Evolutionary conservation across 2,113 vertebrate species (phyloP).

Genomic region (Parotia lawesii): DNA sequence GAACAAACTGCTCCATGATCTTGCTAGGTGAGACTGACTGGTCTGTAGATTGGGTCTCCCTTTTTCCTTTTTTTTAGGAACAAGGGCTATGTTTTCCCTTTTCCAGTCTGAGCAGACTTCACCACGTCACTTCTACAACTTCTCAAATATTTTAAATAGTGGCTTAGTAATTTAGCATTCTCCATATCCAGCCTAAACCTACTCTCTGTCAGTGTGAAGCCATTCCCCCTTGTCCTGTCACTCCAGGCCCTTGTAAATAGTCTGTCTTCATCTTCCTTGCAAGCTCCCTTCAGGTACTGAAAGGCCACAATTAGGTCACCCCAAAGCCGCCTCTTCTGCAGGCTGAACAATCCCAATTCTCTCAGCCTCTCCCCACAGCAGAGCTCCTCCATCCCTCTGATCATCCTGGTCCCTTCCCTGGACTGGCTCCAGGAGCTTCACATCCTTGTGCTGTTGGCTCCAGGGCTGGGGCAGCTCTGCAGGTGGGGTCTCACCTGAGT

Average conservation of each 20-base stretch:
- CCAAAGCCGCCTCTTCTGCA: neutral
- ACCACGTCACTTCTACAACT: neutral
- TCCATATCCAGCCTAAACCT: neutral
- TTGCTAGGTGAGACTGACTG: neutral
- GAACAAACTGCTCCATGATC: neutral
- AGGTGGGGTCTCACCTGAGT: neutral
- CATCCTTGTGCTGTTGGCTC: neutral
- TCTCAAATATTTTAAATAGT: neutral
- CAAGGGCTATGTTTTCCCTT: neutral
- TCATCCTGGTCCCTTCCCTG: accelerated
- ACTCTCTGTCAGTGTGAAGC: neutral
- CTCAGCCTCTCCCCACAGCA: too few relatives aligned
- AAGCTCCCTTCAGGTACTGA: neutral
- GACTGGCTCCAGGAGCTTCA: accelerated
- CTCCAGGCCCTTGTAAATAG: neutral
- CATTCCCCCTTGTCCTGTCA: neutral
- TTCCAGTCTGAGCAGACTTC: neutral
- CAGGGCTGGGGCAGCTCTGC: neutral
- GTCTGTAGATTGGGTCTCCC: neutral
- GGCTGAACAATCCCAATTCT: neutral
- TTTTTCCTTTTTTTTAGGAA: neutral
- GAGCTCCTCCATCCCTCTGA: neutral
- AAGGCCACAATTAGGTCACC: neutral
- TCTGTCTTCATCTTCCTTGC: neutral
- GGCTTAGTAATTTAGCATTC: neutral